Evolutionary conservation across 2,797 vertebrate genomes (phyloP).

Genomic region (Distichodus sexfasciatus): DNA sequence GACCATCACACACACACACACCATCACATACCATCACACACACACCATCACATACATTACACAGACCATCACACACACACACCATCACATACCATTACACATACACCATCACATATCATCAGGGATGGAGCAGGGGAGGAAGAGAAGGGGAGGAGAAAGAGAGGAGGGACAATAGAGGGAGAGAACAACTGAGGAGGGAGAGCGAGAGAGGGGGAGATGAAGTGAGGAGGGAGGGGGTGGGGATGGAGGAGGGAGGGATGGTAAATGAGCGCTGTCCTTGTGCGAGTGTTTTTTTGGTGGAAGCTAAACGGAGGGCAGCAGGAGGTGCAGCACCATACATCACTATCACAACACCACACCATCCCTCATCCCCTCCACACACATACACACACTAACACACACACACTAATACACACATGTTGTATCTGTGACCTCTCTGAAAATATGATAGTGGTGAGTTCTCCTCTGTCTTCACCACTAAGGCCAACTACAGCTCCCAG

Average conservation of each 20-base stretch:
- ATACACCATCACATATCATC: no score
- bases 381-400: constrained; percentile 44
- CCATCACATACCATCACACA: no score
- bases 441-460: constrained; percentile 56
- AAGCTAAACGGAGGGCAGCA: constrained; percentile 80
- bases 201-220: constrained; percentile 13
- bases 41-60: no score
- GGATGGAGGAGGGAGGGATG: constrained; percentile 39
- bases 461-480: not conserved
- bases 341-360: constrained; percentile 76
- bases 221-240: not conserved
- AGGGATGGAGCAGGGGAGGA: no score
- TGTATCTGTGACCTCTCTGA: constrained; percentile 58
- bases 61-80: no score
- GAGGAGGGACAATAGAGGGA: no score
- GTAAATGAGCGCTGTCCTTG: constrained; percentile 68
- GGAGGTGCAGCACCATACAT: constrained; percentile 73
- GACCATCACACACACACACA: no score
- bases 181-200: constrained; percentile 13
- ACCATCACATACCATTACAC: no score
- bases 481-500: constrained; percentile 8
- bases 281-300: constrained; percentile 68
- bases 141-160: no score
- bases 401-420: constrained; percentile 32
- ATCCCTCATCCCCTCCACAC: constrained; percentile 68